Conservation (phyloP, 2,888 invertebrate genomes). For the Sinelater perroti region DNA sequence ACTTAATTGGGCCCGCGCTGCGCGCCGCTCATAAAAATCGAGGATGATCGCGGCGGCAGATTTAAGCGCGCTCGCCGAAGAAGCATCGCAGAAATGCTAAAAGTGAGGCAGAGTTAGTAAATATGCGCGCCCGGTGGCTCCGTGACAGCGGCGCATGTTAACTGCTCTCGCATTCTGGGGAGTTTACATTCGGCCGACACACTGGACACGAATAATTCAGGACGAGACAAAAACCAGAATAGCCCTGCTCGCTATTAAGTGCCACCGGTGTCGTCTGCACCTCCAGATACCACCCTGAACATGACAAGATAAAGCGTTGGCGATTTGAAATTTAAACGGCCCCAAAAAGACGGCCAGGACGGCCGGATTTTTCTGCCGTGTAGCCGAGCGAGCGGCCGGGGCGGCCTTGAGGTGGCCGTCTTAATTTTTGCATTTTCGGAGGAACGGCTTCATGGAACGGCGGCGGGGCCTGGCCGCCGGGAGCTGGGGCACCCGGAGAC, state of each 20-base stretch:
- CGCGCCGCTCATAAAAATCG: constrained; percentile 20
- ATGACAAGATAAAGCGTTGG: constrained; percentile 49
- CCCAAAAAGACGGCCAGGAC: too few relatives aligned
- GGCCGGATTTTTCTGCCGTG: constrained; percentile 16
- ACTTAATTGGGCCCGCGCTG: constrained; percentile 20
- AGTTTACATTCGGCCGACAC: constrained; percentile 59
- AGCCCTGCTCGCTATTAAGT: constrained; percentile 55
- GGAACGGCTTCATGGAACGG: too few relatives aligned
- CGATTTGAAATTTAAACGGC: constrained; percentile 45
- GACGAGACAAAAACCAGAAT: constrained; percentile 57
- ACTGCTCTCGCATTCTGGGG: constrained; percentile 55
- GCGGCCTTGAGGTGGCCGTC: background rate
- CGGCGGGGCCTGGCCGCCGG: too few relatives aligned
- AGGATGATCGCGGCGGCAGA: constrained; percentile 33
- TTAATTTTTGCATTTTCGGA: constrained; percentile 8
- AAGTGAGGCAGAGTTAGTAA: constrained; percentile 52
- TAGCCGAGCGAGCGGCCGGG: constrained; percentile 2
- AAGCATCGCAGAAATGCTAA: constrained; percentile 36
- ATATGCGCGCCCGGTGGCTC: constrained; percentile 56
- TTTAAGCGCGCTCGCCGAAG: constrained; percentile 39
- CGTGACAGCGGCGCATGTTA: constrained; percentile 58
- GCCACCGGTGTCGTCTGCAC: constrained; percentile 59
- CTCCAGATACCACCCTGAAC: constrained; percentile 49
- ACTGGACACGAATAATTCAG: constrained; percentile 60
- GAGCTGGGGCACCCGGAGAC: too few relatives aligned